phyloP scores from a whole-genome alignment of 2,113 vertebrate genomes.

The Malurus melanocephalus region DNA sequence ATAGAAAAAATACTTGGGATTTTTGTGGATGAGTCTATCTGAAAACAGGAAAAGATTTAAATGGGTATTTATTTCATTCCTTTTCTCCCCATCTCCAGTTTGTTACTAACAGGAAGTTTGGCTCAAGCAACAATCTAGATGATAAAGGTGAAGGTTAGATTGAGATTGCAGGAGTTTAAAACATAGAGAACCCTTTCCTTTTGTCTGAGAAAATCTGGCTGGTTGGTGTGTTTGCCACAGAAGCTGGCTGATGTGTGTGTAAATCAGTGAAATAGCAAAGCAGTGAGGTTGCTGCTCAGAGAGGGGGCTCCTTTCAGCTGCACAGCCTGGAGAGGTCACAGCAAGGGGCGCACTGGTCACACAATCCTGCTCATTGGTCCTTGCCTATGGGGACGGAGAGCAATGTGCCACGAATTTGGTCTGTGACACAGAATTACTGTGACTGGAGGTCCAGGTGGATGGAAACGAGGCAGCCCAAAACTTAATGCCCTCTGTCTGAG shows the following conservation, averaged over 20 bases:
- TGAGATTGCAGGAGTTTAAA: background rate
- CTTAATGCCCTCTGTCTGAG: background rate
- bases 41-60: background rate
- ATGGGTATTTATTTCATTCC: fast-evolving
- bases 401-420: fast-evolving
- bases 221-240: background rate
- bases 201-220: background rate
- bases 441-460: background rate
- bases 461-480: background rate
- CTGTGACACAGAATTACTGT: background rate
- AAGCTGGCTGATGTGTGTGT: background rate
- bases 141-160: background rate
- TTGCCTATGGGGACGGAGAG: background rate
- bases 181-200: background rate
- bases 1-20: background rate
- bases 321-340: background rate
- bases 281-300: background rate
- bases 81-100: background rate
- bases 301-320: background rate
- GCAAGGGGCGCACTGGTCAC: background rate
- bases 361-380: fast-evolving
- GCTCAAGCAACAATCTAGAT: background rate
- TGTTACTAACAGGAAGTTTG: background rate
- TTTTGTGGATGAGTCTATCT: background rate
- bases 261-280: background rate